Conservation (phyloP, 2,113 vertebrate genomes). For the Ceyx melanurus region DNA sequence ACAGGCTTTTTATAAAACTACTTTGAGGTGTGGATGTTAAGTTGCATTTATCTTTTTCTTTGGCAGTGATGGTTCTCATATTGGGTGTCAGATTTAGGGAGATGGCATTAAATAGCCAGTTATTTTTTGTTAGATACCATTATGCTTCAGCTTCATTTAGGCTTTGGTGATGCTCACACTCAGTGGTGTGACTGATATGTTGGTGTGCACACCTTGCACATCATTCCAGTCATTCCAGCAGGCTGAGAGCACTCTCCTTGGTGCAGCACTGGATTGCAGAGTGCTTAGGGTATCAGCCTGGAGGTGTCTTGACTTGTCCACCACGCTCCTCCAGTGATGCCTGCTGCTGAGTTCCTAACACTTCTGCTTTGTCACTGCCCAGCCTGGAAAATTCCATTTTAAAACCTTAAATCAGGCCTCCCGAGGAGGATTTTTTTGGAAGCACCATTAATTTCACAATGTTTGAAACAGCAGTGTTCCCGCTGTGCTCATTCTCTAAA, state of each 20-base stretch:
- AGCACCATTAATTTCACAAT: background rate
- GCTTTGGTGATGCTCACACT: background rate
- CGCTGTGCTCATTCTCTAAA: conserved; percentile 25
- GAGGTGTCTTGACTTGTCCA: background rate
- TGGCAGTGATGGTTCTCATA: background rate
- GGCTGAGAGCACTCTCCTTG: background rate
- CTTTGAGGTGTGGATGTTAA: background rate
- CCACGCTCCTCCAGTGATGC: background rate
- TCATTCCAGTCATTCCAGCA: background rate
- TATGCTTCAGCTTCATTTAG: background rate
- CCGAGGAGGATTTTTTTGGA: background rate
- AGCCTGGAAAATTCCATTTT: background rate
- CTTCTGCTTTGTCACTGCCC: background rate
- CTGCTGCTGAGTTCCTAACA: background rate
- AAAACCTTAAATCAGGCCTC: background rate
- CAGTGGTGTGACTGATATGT: background rate
- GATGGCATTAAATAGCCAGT: background rate
- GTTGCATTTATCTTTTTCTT: background rate
- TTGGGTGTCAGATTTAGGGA: background rate
- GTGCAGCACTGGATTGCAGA: background rate
- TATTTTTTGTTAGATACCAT: background rate
- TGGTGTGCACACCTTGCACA: background rate
- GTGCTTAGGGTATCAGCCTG: background rate
- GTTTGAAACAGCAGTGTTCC: background rate
- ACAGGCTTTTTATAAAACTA: background rate